Evolutionary conservation across 2,888 invertebrate genomes (phyloP).

Genomic region (Cheilosia variabilis): DNA sequence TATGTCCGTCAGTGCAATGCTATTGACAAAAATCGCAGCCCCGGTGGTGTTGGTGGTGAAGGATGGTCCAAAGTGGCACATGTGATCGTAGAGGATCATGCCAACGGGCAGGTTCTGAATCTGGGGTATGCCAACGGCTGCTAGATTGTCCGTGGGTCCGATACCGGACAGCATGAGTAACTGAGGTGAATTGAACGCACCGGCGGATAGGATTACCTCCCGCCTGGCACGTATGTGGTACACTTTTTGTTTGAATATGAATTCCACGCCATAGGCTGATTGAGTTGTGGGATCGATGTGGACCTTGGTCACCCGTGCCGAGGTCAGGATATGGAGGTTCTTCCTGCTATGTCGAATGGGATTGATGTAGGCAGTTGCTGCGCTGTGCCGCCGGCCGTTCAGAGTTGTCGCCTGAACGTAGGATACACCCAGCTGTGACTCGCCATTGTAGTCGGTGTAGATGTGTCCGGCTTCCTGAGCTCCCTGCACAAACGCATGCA

Average conservation of each 20-base stretch:
- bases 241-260: conserved; percentile 84
- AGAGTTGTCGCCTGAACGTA: conserved; percentile 87
- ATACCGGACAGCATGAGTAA: conserved; percentile 94
- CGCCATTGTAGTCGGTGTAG: conserved; percentile 88
- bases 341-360: conserved; percentile 83
- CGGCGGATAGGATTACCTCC: conserved; percentile 94
- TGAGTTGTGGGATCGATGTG: conserved; percentile 87
- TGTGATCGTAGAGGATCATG: conserved; percentile 86
- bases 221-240: conserved; percentile 86
- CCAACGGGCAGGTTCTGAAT: conserved; percentile 88
- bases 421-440: conserved; percentile 87
- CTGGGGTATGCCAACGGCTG: conserved; percentile 85
- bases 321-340: conserved; percentile 88
- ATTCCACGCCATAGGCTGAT: conserved; percentile 88
- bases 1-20: conserved; percentile 71
- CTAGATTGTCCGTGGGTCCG: conserved; percentile 85
- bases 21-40: conserved; percentile 76
- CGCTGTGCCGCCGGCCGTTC: conserved; percentile 87
- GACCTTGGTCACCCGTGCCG: conserved; percentile 87
- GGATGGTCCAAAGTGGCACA: conserved; percentile 83
- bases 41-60: conserved; percentile 81
- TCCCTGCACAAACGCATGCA: conserved; percentile 86
- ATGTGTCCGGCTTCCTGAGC: conserved; percentile 87
- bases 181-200: conserved; percentile 95
- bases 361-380: conserved; percentile 87